Evolutionary conservation across 1,140 invertebrate genomes (phyloP), one percentile per base, ranked within the genome.

Genomic region (Lasaia peninsularis): DNA sequence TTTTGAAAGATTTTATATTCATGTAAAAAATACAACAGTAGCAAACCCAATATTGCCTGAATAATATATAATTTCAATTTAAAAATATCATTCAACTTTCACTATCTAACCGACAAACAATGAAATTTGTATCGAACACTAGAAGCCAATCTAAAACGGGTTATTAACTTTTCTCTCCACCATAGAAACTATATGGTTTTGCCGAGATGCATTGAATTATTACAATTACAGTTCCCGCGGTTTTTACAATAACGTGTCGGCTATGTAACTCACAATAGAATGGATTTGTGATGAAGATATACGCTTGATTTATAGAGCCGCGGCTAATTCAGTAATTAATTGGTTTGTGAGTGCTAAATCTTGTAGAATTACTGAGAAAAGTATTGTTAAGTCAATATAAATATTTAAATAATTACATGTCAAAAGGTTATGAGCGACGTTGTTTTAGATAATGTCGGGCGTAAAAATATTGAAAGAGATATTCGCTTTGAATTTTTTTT

Each of bases 131-230:
- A 74, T 70, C 70, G 60, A 78, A 65, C 49, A 71, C 62, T 71
- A 62, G 71, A 71, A 77, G 68, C 65, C 66, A 73, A 69, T 67
- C 65, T 63, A 44, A 67, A 59, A 66, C 50, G 51, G 58, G 71
- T 80, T 77, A 79, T 80, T 79, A 86, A 82, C 80, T 84, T 84
- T 86, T 75, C 67, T 78, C 72, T 69, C 74, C 69, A 69, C 64
- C 64, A 71, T 70, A 78, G 77, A 80, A 82, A 85, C 75, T 74
- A 60, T 60, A 62, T 60, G 56, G 73, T 73, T 72, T 72, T 65
- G 53, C 50, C 48, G 24, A 65, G 48, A 56, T 58, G 50, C 67
- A 61, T 67, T 63, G 66, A 67, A 63, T 62, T 53, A 74, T 63
- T 59, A 72, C 61, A 71, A 74, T 73, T 66, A 65, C 60, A 50